These are phyloP conservation scores for Drosophila ercepeae DNA, from an alignment of 1,140 invertebrate genomes.

Conservation along the genomic window DNA sequence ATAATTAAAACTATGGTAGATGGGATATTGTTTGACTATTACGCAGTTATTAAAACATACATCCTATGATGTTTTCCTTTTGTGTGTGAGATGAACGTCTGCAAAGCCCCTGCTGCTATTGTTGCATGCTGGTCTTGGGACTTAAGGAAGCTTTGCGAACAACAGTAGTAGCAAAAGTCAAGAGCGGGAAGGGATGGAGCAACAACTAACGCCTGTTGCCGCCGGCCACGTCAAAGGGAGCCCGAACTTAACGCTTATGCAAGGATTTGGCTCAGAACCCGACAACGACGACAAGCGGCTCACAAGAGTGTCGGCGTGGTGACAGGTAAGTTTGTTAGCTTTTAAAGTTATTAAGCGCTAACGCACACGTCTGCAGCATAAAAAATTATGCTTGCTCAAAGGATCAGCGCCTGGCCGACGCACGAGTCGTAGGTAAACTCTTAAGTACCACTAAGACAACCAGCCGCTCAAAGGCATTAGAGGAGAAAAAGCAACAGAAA, in stretches of 20 bases:
- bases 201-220: constrained; percentile 53
- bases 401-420: constrained; percentile 30
- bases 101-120: constrained; percentile 37
- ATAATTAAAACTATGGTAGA: not conserved
- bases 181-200: not conserved
- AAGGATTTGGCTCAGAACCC: constrained; percentile 59
- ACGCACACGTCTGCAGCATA: constrained; percentile 13
- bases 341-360: constrained; percentile 69
- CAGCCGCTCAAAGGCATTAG: constrained; percentile 42
- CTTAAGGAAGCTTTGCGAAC: constrained; percentile 55
- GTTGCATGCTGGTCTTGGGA: constrained; percentile 43
- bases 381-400: constrained; percentile 23
- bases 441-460: constrained; percentile 53
- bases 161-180: constrained; percentile 7
- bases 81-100: constrained; percentile 6
- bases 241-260: constrained; percentile 66
- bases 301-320: constrained; percentile 10
- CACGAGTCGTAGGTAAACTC: constrained; percentile 49
- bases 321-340: constrained; percentile 66
- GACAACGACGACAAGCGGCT: constrained; percentile 48
- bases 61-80: not conserved
- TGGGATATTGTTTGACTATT: not conserved
- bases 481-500: constrained; percentile 32
- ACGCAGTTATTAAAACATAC: constrained; percentile 1
- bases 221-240: constrained; percentile 47